These are phyloP conservation scores for Zaprionus tsacasi DNA, from an alignment of 1,140 invertebrate genomes.

Conservation along the genomic window DNA sequence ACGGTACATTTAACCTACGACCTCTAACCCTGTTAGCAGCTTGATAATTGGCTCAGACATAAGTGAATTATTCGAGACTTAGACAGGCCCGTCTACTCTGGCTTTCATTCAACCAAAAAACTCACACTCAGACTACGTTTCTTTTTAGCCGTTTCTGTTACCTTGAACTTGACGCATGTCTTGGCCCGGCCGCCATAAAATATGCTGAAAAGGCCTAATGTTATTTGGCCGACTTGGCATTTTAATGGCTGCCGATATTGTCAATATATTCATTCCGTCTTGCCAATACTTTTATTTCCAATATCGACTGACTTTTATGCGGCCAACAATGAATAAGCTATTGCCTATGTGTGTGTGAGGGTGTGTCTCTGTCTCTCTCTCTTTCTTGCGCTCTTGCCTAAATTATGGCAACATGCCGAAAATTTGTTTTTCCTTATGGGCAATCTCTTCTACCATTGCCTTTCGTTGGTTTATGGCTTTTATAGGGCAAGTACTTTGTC, in stretches of 20 bases:
- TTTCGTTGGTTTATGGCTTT: constrained; percentile 26
- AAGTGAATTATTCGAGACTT: neutral
- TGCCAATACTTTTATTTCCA: constrained; percentile 40
- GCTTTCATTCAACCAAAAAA: neutral
- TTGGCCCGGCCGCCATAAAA: constrained; percentile 39
- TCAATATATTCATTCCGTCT: constrained; percentile 43
- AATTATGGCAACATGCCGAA: constrained; percentile 48
- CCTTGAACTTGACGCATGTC: constrained; percentile 50
- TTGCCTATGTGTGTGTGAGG: constrained; percentile 21
- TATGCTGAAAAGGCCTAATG: constrained; percentile 40
- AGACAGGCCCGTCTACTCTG: neutral
- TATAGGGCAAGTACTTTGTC: constrained; percentile 35
- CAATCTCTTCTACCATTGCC: neutral
- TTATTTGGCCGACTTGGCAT: constrained; percentile 37
- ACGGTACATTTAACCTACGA: constrained; percentile 6
- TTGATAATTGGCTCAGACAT: neutral
- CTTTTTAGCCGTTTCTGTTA: constrained; percentile 25
- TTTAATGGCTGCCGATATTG: constrained; percentile 44
- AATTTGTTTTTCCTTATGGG: constrained; percentile 42
- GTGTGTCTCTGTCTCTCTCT: neutral
- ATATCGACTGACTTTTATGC: constrained; percentile 34
- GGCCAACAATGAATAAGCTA: constrained; percentile 18
- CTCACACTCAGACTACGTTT: neutral
- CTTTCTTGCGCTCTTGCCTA: constrained; percentile 29
- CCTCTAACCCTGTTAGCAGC: constrained; percentile 18